These are phyloP conservation scores for Pocillopora verrucosa DNA, from an alignment of 64 coral and sea anemone species.

Conservation along the genomic window DNA sequence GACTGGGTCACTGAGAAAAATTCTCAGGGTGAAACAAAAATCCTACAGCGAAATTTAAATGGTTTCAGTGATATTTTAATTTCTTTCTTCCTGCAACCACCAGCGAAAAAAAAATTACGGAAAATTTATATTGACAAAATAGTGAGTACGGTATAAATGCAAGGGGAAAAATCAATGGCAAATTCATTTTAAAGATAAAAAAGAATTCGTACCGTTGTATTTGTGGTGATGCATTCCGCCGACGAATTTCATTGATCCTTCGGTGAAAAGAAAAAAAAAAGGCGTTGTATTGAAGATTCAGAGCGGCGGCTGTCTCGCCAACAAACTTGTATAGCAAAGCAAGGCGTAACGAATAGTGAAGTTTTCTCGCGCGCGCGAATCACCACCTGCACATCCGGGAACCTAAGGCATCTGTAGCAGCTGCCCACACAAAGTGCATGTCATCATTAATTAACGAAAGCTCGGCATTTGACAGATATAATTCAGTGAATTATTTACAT, in stretches of 20 bases:
- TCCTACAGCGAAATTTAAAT: background rate
- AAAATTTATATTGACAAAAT: constrained; percentile 24
- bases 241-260: constrained; percentile 67
- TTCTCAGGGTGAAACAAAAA: background rate
- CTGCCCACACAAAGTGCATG: constrained; percentile 61
- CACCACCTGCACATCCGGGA: constrained; percentile 86
- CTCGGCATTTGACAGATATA: constrained; percentile 69
- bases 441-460: constrained; percentile 77
- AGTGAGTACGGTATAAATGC: background rate
- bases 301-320: constrained; percentile 21
- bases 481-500: constrained; percentile 79
- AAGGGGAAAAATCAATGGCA: background rate
- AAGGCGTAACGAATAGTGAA: constrained; percentile 34
- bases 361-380: background rate
- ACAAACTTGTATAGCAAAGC: constrained; percentile 16
- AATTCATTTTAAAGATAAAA: constrained; percentile 16
- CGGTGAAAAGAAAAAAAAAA: constrained; percentile 59
- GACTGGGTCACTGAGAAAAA: background rate
- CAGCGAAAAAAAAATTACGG: background rate
- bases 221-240: constrained; percentile 55
- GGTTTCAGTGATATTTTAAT: background rate
- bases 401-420: constrained; percentile 61
- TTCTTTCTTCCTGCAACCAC: background rate
- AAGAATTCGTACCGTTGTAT: constrained; percentile 54
- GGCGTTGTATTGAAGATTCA: constrained; percentile 33